Conservation (phyloP, 2,888 invertebrate genomes). For the Drosophila yooni region DNA sequence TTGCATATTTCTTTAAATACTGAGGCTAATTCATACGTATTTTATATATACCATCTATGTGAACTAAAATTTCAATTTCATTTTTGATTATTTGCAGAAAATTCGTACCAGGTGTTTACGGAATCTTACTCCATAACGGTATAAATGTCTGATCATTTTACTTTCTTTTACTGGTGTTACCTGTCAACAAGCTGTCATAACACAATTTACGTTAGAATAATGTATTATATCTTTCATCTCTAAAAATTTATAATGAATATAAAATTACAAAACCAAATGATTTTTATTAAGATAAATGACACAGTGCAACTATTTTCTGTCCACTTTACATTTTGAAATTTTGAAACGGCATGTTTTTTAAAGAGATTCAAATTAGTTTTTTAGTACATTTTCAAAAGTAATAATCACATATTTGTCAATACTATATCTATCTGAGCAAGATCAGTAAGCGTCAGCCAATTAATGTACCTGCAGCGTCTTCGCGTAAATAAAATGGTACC, state of each 20-base stretch:
- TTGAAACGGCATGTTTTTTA: background rate
- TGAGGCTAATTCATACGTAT: background rate
- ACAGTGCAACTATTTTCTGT: constrained; percentile 1
- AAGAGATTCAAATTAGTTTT: background rate
- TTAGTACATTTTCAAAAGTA: background rate
- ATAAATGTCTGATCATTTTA: constrained; percentile 50
- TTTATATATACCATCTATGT: background rate
- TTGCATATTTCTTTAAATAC: background rate
- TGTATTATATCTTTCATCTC: constrained; percentile 2
- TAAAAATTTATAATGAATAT: constrained; percentile 1
- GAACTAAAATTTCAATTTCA: background rate
- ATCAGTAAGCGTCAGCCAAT: constrained; percentile 1
- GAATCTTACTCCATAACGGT: constrained; percentile 84
- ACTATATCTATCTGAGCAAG: background rate
- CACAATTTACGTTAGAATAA: constrained; percentile 13
- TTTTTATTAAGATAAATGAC: constrained; percentile 2
- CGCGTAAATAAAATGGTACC: background rate
- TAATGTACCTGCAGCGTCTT: constrained; percentile 1
- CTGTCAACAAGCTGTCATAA: constrained; percentile 36
- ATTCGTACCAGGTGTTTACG: constrained; percentile 82
- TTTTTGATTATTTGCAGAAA: constrained; percentile 74
- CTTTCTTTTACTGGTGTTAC: constrained; percentile 30
- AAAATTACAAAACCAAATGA: constrained; percentile 1
- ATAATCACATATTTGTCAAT: background rate
- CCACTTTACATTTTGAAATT: background rate